Evolutionary conservation across 2,113 vertebrate species (phyloP), one percentile per base, ranked within the genome.

Genomic region (Pyrgilauda ruficollis): DNA sequence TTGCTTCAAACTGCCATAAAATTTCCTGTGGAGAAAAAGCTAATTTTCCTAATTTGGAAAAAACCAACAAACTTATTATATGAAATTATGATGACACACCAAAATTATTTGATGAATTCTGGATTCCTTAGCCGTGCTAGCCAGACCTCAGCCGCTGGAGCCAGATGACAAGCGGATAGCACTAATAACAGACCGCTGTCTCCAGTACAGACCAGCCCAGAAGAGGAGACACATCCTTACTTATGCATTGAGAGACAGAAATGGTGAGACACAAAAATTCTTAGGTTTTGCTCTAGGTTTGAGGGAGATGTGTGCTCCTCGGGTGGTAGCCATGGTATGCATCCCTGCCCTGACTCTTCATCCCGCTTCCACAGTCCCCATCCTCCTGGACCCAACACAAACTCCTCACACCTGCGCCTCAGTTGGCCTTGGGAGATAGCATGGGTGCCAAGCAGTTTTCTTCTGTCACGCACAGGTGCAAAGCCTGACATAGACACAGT

Each of bases 81-180:
- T 28, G 50, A 77, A 76, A 33, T 73, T 56, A 90, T 41, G 55
- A 76, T 10, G 9, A 35, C n/a, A 83, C 10, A 37, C n/a, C 27
- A 53, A 26, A 91, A 69, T 68, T 90, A 83, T 56, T 72, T 90
- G 8, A 28, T 86, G 59, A 74, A 26, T 75, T 82, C 26, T 82
- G 61, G 43, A 81, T 79, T 90, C 27, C 59, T 73, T 31, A 69
- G 22, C 13, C 4, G 4, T 59, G 33, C 24, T 46, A 80, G 20
- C 61, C 44, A 67, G 69, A 64, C 37, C 49, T 72, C 2, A 0
- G 62, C 64, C 0, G 0, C 59, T 82, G 47, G 30, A 87, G 19
- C 26, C 68, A 84, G 50, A 18, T 2, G 7, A 33, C 13, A 69
- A 15, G 35, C 0, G 0, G 33, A n/a, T 35, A 76, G 24, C 3